A percentile compares a stretch with the other conserved stretches of the same genome.
These are phyloP conservation scores for Linnaemya tessellans DNA, from an alignment of 2,888 invertebrate species.

Conservation along the genomic window DNA sequence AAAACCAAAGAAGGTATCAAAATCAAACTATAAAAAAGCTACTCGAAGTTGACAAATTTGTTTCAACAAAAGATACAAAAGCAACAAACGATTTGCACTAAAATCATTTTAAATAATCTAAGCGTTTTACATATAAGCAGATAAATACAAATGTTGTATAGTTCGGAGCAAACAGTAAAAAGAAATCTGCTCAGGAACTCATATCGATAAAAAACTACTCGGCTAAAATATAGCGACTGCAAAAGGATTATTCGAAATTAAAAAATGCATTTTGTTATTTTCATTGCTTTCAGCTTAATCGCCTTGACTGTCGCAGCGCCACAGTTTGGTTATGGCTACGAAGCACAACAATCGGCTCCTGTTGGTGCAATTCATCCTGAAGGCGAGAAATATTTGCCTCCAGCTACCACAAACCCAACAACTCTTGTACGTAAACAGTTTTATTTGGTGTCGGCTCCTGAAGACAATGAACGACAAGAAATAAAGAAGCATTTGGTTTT, in stretches of 20 bases:
- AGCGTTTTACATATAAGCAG: constrained; percentile 46
- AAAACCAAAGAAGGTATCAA: constrained; percentile 52
- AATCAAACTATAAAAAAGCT: constrained; percentile 46
- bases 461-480: constrained; percentile 78
- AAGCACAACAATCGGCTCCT: constrained; percentile 60
- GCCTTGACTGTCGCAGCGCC: constrained; percentile 77
- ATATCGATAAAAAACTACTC: constrained; percentile 3
- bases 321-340: constrained; percentile 79
- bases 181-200: constrained; percentile 43
- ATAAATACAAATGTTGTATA: constrained; percentile 61
- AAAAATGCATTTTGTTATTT: constrained; percentile 46
- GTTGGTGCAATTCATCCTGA: constrained; percentile 73
- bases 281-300: constrained; percentile 68
- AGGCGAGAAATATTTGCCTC: constrained; percentile 79
- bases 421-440: constrained; percentile 82
- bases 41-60: constrained; percentile 57
- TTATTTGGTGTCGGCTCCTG: constrained; percentile 81
- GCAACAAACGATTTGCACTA: constrained; percentile 60
- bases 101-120: constrained; percentile 42
- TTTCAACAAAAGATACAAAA: constrained; percentile 9
- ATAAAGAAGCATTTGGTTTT: constrained; percentile 80
- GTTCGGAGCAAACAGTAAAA: constrained; percentile 46
- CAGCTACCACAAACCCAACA: constrained; percentile 76
- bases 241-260: not conserved
- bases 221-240: not conserved